Conservation (phyloP, 64 coral and sea anemone species). For the Pocillopora damicornis region DNA sequence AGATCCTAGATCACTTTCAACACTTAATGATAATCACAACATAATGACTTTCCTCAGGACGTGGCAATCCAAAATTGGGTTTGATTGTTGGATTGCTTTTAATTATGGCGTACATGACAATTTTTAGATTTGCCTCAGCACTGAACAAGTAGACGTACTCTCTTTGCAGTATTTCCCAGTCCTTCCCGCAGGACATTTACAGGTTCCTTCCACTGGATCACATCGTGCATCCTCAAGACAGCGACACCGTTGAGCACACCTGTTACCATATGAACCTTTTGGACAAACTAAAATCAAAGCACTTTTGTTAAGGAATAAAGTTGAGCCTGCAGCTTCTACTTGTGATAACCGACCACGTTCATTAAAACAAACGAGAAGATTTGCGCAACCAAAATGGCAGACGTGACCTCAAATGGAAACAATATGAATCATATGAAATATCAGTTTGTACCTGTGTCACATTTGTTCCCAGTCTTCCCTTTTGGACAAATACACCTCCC, state of each 20-base stretch:
- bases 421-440: neutral
- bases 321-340: neutral
- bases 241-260: constrained; percentile 43
- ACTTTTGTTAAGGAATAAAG: neutral
- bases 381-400: too few relatives aligned
- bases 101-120: too few relatives aligned
- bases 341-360: neutral
- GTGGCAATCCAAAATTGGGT: too few relatives aligned
- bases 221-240: constrained; percentile 48
- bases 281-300: constrained; percentile 30
- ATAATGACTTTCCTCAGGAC: too few relatives aligned
- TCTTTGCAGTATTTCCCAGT: constrained; percentile 60
- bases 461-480: constrained; percentile 60
- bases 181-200: constrained; percentile 56
- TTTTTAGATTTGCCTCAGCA: too few relatives aligned
- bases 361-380: neutral
- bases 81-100: too few relatives aligned
- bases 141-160: constrained; percentile 31
- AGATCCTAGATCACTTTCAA: too few relatives aligned
- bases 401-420: too few relatives aligned
- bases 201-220: constrained; percentile 59
- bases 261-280: constrained; percentile 62
- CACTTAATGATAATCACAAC: too few relatives aligned
- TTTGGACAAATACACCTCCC: constrained; percentile 62
- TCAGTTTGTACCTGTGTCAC: constrained; percentile 48